A percentile compares a stretch with the other conserved stretches of the same genome.
phyloP scores from a whole-genome alignment of 1,140 invertebrate genomes.

The Drosophila tropicalis region DNA sequence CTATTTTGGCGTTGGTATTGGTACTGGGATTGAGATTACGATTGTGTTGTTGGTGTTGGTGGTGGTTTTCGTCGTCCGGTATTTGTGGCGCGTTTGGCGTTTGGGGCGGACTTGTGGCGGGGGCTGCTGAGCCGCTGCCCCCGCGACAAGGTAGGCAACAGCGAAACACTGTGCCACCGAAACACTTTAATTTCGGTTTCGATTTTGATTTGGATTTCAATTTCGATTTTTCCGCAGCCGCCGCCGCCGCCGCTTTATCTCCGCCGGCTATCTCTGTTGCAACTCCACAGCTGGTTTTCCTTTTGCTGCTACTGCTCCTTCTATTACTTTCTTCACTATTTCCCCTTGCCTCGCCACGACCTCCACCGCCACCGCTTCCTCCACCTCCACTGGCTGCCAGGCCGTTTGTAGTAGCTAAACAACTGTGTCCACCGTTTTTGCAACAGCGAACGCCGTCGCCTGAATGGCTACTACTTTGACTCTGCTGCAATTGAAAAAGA shows the following conservation, averaged over 20 bases:
- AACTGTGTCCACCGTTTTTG: slow-evolving; percentile 42
- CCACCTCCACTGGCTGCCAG: slow-evolving; percentile 63
- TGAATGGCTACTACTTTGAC: slow-evolving; percentile 49
- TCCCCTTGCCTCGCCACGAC: slow-evolving; percentile 33
- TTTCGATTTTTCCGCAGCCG: slow-evolving; percentile 58
- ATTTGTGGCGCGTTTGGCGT: slow-evolving; percentile 62
- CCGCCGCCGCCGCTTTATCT: slow-evolving; percentile 29
- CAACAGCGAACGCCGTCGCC: slow-evolving; percentile 20
- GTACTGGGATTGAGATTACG: slow-evolving; percentile 2
- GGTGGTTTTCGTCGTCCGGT: slow-evolving; percentile 64
- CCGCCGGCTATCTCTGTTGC: slow-evolving; percentile 52
- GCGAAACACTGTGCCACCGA: slow-evolving; percentile 86
- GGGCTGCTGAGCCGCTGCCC: slow-evolving; percentile 85
- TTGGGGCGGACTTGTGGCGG: slow-evolving; percentile 83
- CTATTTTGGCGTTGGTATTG: background rate
- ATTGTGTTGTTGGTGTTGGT: slow-evolving; percentile 1
- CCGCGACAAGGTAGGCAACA: slow-evolving; percentile 88
- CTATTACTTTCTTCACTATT: slow-evolving; percentile 29
- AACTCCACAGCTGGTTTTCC: slow-evolving; percentile 20
- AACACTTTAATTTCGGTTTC: slow-evolving; percentile 76
- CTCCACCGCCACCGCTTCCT: slow-evolving; percentile 46
- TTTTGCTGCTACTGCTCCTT: slow-evolving; percentile 20
- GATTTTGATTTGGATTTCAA: slow-evolving; percentile 70
- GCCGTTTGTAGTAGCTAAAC: slow-evolving; percentile 56
- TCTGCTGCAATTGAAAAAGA: slow-evolving; percentile 45